Evolutionary conservation across 2,888 invertebrate genomes (phyloP), one percentile per base, ranked within the genome.

Genomic region (Digitonthophagus gazella): DNA sequence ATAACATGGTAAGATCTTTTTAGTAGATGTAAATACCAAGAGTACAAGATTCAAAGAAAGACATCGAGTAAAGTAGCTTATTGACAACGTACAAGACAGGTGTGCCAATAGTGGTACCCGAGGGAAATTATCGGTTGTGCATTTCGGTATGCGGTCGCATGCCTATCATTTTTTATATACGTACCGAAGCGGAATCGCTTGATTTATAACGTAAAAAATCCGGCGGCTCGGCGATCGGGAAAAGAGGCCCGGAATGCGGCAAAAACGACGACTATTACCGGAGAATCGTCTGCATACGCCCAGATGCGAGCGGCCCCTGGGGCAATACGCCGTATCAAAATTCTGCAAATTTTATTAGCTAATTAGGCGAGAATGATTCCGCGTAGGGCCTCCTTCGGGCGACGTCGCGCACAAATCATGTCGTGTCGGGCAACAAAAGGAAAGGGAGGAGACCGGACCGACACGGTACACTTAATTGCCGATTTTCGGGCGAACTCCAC

Each of bases 291-390:
- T 57, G 57, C 57, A 16, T 57, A 44, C 61, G 61, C 8, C 18
- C 61, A 14, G 5, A 14, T 61, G 16, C 5, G n/a, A 61, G 61
- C 28, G 28, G 28, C 28, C n/a, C n/a, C 20, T 16, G 19, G 61
- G 18, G 18, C n/a, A 61, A 19, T 61, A n/a, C 19, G 61, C 6
- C 61, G 61, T 61, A 61, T 61, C 18, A 19, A 20, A 61, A 61
- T 61, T 61, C 61, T 61, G 20, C 61, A 61, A 61, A 61, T 61
- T 61, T 61, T 61, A 61, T 61, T 61, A 61, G 61, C 61, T 61
- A 61, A 61, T 61, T 61, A 18, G 61, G 19, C 3, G 18, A n/a
- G 61, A 61, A 61, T 61, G 20, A 16, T 18, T 61, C 61, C 19
- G 20, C 61, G 14, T 18, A 14, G 18, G 4, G 61, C 6, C 28